phyloP scores from a whole-genome alignment of 2,113 vertebrate species.

The Pogona vitticeps region DNA sequence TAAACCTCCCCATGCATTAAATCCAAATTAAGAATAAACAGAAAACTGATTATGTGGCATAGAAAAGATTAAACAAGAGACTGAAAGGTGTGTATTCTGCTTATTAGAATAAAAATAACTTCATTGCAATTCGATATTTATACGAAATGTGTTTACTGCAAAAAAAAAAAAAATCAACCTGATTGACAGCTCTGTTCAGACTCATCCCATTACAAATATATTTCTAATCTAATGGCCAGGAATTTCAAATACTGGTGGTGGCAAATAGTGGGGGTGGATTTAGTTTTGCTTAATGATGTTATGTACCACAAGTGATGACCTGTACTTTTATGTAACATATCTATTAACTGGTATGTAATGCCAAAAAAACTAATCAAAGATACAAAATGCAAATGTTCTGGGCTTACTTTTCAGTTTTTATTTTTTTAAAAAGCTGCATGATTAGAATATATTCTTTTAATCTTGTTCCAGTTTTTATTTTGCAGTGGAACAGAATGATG shows the following conservation, averaged over 20 bases:
- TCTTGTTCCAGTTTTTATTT: conserved; percentile 1
- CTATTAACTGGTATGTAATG: conserved; percentile 41
- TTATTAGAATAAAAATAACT: conserved; percentile 40
- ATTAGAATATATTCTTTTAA: neutral
- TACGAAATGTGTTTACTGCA: conserved; percentile 37
- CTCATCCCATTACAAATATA: conserved; percentile 40
- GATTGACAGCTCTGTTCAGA: conserved; percentile 40
- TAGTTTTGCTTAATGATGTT: conserved; percentile 43
- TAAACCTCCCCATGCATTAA: neutral
- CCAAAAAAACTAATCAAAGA: conserved; percentile 45
- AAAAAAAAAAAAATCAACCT: conserved; percentile 26
- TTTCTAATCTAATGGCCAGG: conserved; percentile 16
- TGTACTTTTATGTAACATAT: conserved; percentile 1
- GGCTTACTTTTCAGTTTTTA: neutral
- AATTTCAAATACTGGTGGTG: conserved; percentile 39
- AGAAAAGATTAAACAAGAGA: neutral
- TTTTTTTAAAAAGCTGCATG: conserved; percentile 9
- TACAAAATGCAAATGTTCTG: conserved; percentile 6
- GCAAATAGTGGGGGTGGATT: conserved; percentile 36
- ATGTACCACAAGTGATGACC: conserved; percentile 31
- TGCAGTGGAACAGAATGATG: neutral
- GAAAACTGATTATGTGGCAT: neutral
- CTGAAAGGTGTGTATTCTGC: neutral
- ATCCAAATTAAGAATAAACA: neutral
- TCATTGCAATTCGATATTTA: neutral